Conservation (phyloP, 1,140 invertebrate species). For the Dolichoris vasculosae region DNA sequence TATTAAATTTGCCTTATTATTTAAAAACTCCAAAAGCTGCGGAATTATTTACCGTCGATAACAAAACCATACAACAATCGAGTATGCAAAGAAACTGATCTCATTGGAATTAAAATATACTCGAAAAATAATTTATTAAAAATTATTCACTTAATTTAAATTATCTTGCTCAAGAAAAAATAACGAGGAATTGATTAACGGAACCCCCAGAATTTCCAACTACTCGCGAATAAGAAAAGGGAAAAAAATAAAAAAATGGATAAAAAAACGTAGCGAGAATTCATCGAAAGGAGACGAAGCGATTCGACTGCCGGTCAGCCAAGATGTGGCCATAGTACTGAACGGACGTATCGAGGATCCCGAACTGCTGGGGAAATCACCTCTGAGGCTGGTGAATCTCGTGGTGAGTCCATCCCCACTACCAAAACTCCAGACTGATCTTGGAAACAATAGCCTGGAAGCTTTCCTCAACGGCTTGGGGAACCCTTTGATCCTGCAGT, state of each 20-base stretch:
- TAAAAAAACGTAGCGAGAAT: conserved; percentile 23
- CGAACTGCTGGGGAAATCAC: conserved; percentile 60
- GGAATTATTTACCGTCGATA: no score
- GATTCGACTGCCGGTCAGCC: conserved; percentile 64
- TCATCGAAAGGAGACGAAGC: conserved; percentile 30
- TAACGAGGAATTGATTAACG: background rate
- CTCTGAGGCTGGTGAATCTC: conserved; percentile 66
- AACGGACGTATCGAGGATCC: conserved; percentile 67
- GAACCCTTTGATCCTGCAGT: conserved; percentile 37
- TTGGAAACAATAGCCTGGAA: conserved; percentile 61
- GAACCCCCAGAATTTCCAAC: background rate
- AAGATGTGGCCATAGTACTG: conserved; percentile 69
- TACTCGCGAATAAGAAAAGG: background rate
- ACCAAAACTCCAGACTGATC: conserved; percentile 37
- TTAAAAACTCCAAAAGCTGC: background rate
- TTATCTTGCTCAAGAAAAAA: background rate
- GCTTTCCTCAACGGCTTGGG: conserved; percentile 58
- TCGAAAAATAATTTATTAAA: no score
- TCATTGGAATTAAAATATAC: no score
- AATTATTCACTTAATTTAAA: background rate
- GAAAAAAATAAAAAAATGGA: background rate
- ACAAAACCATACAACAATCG: no score
- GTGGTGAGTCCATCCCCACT: conserved; percentile 61
- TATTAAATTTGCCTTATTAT: background rate
- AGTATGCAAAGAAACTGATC: no score